phyloP scores from a whole-genome alignment of 2,888 invertebrate species.

The Tipula helvola region DNA sequence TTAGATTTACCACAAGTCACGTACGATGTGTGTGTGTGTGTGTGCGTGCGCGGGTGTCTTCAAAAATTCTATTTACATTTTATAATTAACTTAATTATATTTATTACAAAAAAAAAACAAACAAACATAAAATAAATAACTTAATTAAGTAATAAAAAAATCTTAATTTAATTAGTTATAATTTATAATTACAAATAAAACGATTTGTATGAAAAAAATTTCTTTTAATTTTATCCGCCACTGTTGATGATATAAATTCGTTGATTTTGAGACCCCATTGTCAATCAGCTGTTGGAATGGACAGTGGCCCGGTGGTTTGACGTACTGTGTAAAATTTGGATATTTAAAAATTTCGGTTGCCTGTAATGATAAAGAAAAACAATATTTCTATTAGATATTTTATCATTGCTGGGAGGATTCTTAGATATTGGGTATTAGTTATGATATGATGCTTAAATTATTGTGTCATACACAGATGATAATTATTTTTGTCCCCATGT shows the following conservation, averaged over 20 bases:
- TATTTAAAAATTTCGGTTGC: conserved; percentile 34
- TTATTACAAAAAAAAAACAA: not conserved
- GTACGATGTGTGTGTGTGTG: not conserved
- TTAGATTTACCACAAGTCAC: not conserved
- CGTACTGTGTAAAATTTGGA: conserved; percentile 32
- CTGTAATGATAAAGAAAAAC: conserved; percentile 19
- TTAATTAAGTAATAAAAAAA: not conserved
- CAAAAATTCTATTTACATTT: not conserved
- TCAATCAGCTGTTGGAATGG: conserved; percentile 24
- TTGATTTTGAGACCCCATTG: not conserved
- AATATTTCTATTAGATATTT: not conserved
- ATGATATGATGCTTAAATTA: too few relatives aligned
- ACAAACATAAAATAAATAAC: not conserved
- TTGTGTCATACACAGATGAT: too few relatives aligned
- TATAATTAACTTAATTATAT: not conserved
- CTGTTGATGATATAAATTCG: not conserved
- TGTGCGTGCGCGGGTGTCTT: not conserved
- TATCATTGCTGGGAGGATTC: not conserved
- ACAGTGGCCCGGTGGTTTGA: conserved; percentile 30
- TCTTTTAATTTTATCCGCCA: not conserved
- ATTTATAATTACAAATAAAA: not conserved
- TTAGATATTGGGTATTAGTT: too few relatives aligned
- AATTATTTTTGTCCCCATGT: not conserved
- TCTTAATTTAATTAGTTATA: not conserved
- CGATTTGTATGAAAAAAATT: not conserved